A percentile compares a stretch with the other conserved stretches of the same genome.
These are phyloP conservation scores for Corythaeola cristata DNA, from an alignment of 2,113 vertebrate species.

Conservation along the genomic window DNA sequence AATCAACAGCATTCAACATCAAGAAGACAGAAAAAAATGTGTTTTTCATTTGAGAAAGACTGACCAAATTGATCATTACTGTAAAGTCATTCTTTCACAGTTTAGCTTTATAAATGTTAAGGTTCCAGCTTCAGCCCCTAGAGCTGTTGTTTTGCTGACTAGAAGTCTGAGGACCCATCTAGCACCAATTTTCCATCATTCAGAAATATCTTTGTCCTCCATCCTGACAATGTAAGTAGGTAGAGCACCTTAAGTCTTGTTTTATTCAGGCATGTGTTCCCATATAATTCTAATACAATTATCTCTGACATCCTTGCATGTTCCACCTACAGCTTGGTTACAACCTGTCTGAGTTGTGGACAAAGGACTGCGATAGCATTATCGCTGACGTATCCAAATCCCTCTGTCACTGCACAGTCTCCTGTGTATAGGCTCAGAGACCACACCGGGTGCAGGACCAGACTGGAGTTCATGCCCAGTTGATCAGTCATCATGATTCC, in stretches of 20 bases:
- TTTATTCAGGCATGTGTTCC: neutral
- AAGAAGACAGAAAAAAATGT: neutral
- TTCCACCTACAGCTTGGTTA: neutral
- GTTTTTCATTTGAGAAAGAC: neutral
- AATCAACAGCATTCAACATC: neutral
- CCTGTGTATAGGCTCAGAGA: neutral
- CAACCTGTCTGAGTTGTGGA: neutral
- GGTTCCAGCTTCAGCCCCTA: rapidly evolving
- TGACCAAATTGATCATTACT: neutral
- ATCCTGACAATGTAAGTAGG: neutral
- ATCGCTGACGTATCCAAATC: neutral
- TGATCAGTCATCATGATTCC: neutral
- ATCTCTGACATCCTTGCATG: neutral
- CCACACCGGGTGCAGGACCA: neutral
- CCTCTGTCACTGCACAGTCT: neutral
- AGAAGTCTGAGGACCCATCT: neutral
- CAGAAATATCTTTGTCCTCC: neutral
- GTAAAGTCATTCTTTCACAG: neutral
- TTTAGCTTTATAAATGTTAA: neutral
- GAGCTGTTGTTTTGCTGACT: neutral
- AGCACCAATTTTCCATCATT: neutral
- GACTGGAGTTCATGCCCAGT: neutral
- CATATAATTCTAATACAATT: neutral
- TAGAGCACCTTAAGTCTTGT: neutral
- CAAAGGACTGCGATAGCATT: neutral